Evolutionary conservation across 1,140 invertebrate species (phyloP).

Genomic region (Doryteuthis pealeii): DNA sequence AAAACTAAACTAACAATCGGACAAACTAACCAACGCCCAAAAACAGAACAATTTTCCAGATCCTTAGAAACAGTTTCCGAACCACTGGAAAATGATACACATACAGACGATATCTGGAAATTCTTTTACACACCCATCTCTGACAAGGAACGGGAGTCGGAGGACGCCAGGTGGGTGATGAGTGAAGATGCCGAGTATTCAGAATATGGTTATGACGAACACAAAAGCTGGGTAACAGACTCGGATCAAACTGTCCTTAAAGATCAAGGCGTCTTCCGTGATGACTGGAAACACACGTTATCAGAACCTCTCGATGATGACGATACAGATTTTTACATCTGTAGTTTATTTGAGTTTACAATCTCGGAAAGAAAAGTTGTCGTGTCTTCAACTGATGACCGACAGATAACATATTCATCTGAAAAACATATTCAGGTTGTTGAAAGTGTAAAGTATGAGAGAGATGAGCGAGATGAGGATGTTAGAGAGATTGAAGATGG

Average conservation of each 20-base stretch:
- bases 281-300: background rate
- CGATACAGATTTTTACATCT: background rate
- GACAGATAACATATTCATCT: no score
- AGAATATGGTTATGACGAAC: no score
- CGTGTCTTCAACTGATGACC: no score
- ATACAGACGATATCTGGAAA: background rate
- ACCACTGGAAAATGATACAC: background rate
- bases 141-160: background rate
- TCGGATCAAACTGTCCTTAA: background rate
- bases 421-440: no score
- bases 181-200: background rate
- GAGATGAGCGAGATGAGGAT: no score
- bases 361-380: no score
- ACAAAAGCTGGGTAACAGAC: background rate
- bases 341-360: no score
- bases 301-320: conserved; percentile 1
- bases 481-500: no score
- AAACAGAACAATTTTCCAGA: background rate
- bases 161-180: background rate
- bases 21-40: background rate
- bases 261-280: background rate
- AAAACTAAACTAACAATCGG: background rate
- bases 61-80: background rate
- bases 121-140: background rate
- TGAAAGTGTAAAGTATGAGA: no score